A percentile compares a stretch with the other conserved stretches of the same genome.
Conservation (phyloP, 2,113 vertebrate genomes). For the Nyctereutes procyonoides region DNA sequence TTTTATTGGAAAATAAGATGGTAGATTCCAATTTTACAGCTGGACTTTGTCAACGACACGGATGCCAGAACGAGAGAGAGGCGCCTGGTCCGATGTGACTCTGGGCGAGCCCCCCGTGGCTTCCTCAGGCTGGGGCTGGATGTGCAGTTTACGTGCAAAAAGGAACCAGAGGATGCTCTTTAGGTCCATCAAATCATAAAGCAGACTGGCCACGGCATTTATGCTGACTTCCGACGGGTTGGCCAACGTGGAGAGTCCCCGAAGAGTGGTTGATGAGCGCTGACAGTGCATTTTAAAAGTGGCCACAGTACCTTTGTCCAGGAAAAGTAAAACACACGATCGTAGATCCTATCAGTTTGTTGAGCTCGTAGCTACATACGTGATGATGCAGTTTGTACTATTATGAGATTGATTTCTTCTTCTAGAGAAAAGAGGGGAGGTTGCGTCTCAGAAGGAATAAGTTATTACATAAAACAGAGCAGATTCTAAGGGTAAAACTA, state of each 20-base stretch:
- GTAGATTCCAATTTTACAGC: not conserved
- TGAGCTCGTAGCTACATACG: not conserved
- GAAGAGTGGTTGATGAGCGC: not conserved
- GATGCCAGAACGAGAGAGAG: not conserved
- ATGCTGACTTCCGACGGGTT: not conserved
- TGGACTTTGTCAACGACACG: not conserved
- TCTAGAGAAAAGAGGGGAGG: not conserved
- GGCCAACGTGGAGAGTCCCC: not conserved
- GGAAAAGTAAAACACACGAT: slow-evolving; percentile 17
- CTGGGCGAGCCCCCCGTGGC: not conserved
- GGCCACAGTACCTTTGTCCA: not conserved
- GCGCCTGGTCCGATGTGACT: not conserved
- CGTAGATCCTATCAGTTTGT: not conserved
- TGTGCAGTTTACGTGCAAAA: not conserved
- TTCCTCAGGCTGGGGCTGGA: not conserved
- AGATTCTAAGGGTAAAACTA: not conserved
- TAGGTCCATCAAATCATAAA: slow-evolving; percentile 2
- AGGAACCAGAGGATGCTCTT: not conserved
- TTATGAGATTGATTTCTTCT: not conserved
- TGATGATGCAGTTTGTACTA: not conserved
- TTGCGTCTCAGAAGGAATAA: not conserved
- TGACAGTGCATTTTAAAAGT: not conserved
- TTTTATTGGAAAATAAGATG: not conserved
- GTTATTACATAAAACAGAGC: not conserved
- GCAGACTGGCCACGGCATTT: not conserved